Conservation (phyloP, 2,888 invertebrate genomes). For the Zelleria hepariella region DNA sequence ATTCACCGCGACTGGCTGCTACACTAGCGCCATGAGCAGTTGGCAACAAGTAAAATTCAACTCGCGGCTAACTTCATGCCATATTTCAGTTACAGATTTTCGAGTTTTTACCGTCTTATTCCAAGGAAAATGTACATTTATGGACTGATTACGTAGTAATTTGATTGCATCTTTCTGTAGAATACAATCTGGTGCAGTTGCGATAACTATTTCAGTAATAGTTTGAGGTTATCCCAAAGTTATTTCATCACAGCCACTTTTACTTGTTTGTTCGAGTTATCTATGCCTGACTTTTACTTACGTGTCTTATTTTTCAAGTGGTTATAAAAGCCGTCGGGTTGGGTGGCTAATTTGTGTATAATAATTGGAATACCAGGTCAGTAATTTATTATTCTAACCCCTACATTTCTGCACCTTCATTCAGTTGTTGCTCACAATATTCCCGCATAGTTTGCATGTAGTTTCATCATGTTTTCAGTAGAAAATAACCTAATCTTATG, state of each 20-base stretch:
- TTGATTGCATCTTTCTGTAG: background rate
- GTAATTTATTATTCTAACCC: background rate
- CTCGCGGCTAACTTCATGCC: conserved; percentile 35
- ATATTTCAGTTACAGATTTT: conserved; percentile 5
- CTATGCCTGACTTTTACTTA: background rate
- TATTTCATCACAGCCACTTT: background rate
- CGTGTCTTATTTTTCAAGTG: conserved; percentile 3
- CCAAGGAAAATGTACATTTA: background rate
- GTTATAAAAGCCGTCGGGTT: background rate
- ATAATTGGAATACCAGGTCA: background rate
- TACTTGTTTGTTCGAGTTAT: background rate
- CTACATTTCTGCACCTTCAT: background rate
- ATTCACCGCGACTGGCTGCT: conserved; percentile 39
- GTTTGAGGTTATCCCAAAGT: conserved; percentile 2
- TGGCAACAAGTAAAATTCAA: conserved; percentile 37
- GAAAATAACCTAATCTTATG: background rate
- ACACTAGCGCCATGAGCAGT: conserved; percentile 62
- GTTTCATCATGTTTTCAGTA: conserved; percentile 3
- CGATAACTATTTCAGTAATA: background rate
- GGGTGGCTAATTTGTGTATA: background rate
- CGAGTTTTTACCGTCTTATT: background rate
- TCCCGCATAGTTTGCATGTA: background rate
- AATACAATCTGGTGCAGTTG: background rate
- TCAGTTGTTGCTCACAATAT: background rate
- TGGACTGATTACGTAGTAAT: background rate